Base-by-base conservation (phyloP, 1,140 invertebrate genomes). In the Panagrolaimus sp. region DNA sequence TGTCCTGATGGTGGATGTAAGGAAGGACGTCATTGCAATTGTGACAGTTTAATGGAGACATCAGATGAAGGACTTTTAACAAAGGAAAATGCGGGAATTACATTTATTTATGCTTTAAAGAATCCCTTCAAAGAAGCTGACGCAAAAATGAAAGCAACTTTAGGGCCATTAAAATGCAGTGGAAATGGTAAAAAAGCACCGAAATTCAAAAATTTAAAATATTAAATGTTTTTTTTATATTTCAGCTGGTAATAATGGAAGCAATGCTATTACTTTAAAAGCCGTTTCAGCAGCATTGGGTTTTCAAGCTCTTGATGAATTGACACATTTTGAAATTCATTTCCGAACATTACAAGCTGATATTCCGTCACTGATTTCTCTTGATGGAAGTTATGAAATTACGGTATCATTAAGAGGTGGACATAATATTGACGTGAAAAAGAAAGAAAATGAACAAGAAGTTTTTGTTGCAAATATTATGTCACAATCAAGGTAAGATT, bases 321-420 rank as follows among this genome's bases (percentile, higher is more conserved):
- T 44, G 47, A 57, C 25, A 11, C 31, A 14, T 16, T 31, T 67
- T 20, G 66, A 67, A 44, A 46, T 67, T 20, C 42, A 67, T 13
- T 67, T 67, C 46, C 46, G 66, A 25, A 67, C 66, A 0, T 46
- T 38, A 9, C 66, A 57, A 31, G 66, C 44, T 38, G 57, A 67
- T 46, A 67, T 67, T 23, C 47, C 46, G 5, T 25, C 31, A 16
- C 20, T 67, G 46, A 38, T 67, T 13, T 16, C 44, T 5, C n/a
- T 67, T 11, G 46, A 20, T 61, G 46, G 11, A 23, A 16, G 47
- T 2, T 11, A 20, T 11, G 9, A 20, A 3, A 16, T 57, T 2
- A 57, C 51, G 9, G 27, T 57, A 25, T 20, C 20, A 1, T 16
- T 57, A 11, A 25, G 20, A 1, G 27, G 27, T 11, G 51, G 51